phyloP scores from a whole-genome alignment of 2,797 vertebrate genomes.

The Gobio occitaniae region DNA sequence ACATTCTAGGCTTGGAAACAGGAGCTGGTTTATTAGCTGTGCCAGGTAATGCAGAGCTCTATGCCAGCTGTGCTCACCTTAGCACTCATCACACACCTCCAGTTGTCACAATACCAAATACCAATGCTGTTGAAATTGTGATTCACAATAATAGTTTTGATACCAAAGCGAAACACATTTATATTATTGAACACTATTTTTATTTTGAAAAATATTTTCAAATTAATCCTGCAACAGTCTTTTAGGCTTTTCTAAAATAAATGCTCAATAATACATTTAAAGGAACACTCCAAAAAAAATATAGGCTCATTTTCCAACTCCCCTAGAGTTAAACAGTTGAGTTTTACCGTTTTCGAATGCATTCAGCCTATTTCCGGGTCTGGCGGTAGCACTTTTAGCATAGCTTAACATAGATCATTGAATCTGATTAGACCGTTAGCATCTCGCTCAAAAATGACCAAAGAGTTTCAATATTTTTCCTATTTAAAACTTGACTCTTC shows the following conservation, averaged over 20 bases:
- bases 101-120: not conserved
- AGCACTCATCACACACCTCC: not conserved
- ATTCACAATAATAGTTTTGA: not conserved
- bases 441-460: too few relatives aligned
- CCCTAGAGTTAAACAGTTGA: too few relatives aligned
- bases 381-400: too few relatives aligned
- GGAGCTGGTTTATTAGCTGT: constrained; percentile 83
- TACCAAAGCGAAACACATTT: not conserved
- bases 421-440: too few relatives aligned
- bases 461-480: too few relatives aligned
- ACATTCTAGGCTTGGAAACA: constrained; percentile 78
- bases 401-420: too few relatives aligned
- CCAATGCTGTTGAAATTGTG: not conserved
- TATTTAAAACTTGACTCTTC: too few relatives aligned
- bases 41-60: constrained; percentile 83
- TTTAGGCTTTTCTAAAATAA: not conserved
- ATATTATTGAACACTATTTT: not conserved
- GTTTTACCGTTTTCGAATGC: too few relatives aligned
- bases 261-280: not conserved
- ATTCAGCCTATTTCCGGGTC: too few relatives aligned
- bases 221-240: not conserved
- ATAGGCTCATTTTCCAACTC: too few relatives aligned
- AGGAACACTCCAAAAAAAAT: too few relatives aligned
- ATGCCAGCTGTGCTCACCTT: constrained; percentile 72
- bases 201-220: not conserved